Evolutionary conservation across 2,888 invertebrate species (phyloP).

Genomic region (Craniophora ligustri): DNA sequence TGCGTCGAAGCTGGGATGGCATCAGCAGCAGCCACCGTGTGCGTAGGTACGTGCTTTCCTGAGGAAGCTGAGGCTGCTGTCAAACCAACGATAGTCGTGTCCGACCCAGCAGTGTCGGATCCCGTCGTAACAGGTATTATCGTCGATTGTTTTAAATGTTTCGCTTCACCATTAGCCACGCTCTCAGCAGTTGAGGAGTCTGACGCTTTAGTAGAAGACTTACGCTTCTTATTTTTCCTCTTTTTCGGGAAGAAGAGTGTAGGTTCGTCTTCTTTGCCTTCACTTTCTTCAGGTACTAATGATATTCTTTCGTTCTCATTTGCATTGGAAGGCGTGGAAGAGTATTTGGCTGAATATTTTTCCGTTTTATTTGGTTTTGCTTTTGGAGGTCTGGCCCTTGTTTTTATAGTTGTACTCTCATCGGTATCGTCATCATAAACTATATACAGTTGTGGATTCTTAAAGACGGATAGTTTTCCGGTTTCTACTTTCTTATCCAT

Average conservation of each 20-base stretch:
- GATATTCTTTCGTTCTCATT: slow-evolving; percentile 72
- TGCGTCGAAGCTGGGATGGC: slow-evolving; percentile 70
- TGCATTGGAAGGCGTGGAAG: slow-evolving; percentile 30
- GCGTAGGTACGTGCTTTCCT: slow-evolving; percentile 34
- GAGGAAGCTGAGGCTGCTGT: slow-evolving; percentile 47
- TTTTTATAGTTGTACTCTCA: slow-evolving; percentile 44
- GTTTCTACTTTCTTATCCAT: slow-evolving; percentile 56
- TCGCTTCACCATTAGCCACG: slow-evolving; percentile 45
- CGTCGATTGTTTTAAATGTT: slow-evolving; percentile 27
- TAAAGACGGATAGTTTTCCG: slow-evolving; percentile 78
- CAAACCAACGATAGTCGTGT: slow-evolving; percentile 36
- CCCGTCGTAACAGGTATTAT: slow-evolving; percentile 34
- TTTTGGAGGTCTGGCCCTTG: slow-evolving; percentile 19
- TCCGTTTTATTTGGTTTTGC: slow-evolving; percentile 7
- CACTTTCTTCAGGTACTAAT: slow-evolving; percentile 68
- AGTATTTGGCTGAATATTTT: slow-evolving; percentile 62
- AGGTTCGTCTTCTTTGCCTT: slow-evolving; percentile 71
- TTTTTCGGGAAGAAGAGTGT: slow-evolving; percentile 77
- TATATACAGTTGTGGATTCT: slow-evolving; percentile 73
- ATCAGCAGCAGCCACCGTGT: slow-evolving; percentile 62
- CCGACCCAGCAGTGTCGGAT: slow-evolving; percentile 37
- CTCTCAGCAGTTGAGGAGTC: slow-evolving; percentile 63
- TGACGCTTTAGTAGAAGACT: slow-evolving; percentile 47
- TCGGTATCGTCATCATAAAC: slow-evolving; percentile 69
- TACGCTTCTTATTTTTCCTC: slow-evolving; percentile 67